Evolutionary conservation across 2,888 invertebrate species (phyloP), one percentile per base, ranked within the genome.

Genomic region (Sisyra nigra): DNA sequence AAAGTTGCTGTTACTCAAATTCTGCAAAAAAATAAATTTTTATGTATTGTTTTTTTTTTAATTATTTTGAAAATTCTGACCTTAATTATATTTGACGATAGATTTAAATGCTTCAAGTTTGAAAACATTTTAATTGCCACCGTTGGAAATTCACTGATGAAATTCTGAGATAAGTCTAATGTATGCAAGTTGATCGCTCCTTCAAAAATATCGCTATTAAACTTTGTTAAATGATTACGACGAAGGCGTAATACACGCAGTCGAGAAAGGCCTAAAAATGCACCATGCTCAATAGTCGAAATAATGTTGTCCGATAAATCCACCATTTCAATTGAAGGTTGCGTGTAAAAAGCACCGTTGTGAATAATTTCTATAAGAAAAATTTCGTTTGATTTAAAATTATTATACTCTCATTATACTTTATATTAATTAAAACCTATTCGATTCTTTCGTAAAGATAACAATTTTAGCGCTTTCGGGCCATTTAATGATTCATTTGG

Each of bases 141-240:
- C 0, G 76, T 74, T 3, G 89, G 89, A 55, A 88, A 84, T 57
- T 83, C 82, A 2, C 70, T 68, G 44, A 92, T 76, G 57, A 86
- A 87, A 66, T 93, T 93, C 55, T 83, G 79, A 0, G 88, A 85
- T 18, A 94, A 66, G 58, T 91, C 87, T 49, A 94, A 65, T 51
- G 77, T 78, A 52, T 82, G 75, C 47, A 93, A 66, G 52, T 79
- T 78, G 45, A 75, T 73, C 3, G 84, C 74, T 42, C 85, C 75
- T 59, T 76, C 74, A 54, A 89, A 86, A 42, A 85, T 80, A 56
- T 87, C 85, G 58, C 86, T 86, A 60, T 88, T 87, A 55, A 91
- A 74, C 52, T 79, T 77, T 7, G 74, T 72, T 11, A 91, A 69
- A 49, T 81, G 73, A 63, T 92, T 92, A 49, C 80, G 75, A 2